Base-by-base conservation (phyloP, 30 jellyfish, hydroid and myxozoan genomes). In the Turritopsis rubra region DNA sequence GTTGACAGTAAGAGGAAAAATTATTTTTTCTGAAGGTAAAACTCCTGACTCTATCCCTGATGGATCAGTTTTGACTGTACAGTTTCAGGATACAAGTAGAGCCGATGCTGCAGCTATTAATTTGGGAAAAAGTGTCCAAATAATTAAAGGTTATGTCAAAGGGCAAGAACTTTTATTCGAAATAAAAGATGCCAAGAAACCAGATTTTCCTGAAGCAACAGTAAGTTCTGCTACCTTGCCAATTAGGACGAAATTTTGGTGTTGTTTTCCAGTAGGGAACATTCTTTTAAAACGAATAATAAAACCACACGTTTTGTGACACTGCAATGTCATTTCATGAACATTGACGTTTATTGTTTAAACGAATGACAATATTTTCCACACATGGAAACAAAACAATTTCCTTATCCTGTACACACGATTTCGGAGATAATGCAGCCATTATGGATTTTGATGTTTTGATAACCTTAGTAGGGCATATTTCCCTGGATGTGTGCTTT, bases 11-110 rank as follows among this genome's bases (percentile, higher is more conserved):
- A n/a, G 73, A 41, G 88, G 88, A 82, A 82, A 82, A 52, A 82
- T 82, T 24, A 29, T 66, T 27, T 82, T 82, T 28, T 31, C 88
- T 8, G 19, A 22, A 26, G 87, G 87, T 16, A 76, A 30, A 21
- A 30, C 68, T 65, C 88, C 88, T 24, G 85, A 66, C 26, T 25
- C 86, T 23, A 82, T 82, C 28, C 88, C 88, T 16, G 72, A 82
- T 28, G 85, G 85, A 16, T 82, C 88, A 21, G 28, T 71, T 25
- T 25, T 82, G 19, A 82, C 82, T 3, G 88, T 82, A 7, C 70
- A 82, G 68, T 53, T 82, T 82, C 73, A 82, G 71, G 88, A 82
- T 71, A 82, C 88, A 27, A 52, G 70, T 54, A 66, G 60, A 41
- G 60, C 60, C 5, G 88, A 82, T 66, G 88, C 88, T 54, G 76